These are phyloP conservation scores for Gastracanthus pulcherrimus DNA, from an alignment of 2,888 invertebrate species.

Conservation along the genomic window DNA sequence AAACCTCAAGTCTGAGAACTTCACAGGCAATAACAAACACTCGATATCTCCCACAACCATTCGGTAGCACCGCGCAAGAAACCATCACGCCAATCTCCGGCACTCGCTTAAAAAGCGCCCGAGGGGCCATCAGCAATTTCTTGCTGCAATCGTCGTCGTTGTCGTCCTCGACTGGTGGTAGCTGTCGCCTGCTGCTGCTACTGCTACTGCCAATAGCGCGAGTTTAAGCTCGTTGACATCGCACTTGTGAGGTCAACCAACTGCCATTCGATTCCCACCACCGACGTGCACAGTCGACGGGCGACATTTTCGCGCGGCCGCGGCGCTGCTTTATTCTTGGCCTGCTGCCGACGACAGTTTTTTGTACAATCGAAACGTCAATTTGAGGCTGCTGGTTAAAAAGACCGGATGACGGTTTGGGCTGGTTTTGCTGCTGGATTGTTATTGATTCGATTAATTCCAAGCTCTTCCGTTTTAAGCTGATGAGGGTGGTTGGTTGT, in stretches of 20 bases:
- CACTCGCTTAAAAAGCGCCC: neutral
- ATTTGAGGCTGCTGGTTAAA: neutral
- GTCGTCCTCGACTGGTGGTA: neutral
- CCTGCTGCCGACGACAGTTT: neutral
- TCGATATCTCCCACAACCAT: no score
- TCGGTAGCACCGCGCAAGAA: neutral
- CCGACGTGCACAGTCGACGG: neutral
- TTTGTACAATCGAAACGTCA: neutral
- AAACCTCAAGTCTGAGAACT: no score
- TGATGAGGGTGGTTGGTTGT: no score
- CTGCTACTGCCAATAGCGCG: conserved; percentile 61
- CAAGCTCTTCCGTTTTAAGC: neutral
- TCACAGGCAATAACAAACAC: no score
- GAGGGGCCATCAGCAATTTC: conserved; percentile 36
- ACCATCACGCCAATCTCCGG: neutral
- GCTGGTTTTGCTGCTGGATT: neutral
- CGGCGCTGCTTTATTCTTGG: no score
- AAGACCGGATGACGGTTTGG: neutral
- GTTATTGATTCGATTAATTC: neutral
- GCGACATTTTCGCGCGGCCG: neutral
- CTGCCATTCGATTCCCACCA: conserved; percentile 73
- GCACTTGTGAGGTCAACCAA: conserved; percentile 73
- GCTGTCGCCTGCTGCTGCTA: no score
- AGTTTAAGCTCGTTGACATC: conserved; percentile 75
- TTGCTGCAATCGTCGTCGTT: conserved; percentile 14